Evolutionary conservation across 2,797 vertebrate genomes (phyloP), one percentile per base, ranked within the genome.

Genomic region (Gymnodraco acuticeps): DNA sequence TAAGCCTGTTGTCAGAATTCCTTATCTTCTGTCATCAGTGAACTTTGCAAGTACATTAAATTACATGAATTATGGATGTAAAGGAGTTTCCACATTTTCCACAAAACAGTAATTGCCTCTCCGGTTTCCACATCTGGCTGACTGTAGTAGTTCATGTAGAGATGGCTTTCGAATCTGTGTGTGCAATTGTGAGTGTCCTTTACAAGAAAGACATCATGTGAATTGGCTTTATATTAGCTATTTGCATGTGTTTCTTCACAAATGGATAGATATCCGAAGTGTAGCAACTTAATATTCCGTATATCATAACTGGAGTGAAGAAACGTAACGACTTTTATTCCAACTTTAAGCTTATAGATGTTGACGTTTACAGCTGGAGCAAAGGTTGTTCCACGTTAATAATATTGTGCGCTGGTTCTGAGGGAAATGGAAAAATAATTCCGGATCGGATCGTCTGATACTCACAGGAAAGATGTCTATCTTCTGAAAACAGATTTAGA

Each of bases 281-380:
- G 4, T 27, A 27, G 27, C 27, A 27, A 27, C 27, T 27, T 58
- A 10, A 59, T 61, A 3, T 9, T 45, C 10, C 53, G 60, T 42
- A 70, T 52, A 56, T 75, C 15, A 73, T 54, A 23, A 43, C 38
- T 31, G 33, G 66, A 27, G n/a, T 3, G 17, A 17, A 43, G 33
- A 19, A 73, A 31, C 33, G 0, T 9, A 9, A 38, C 6, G 1
- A 10, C 3, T 38, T 64, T 41, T 46, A 27, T 20, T 64, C 23
- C 19, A 45, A 50, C 17, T 45, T 11, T 50, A 17, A 46, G 10
- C 50, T 42, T 33, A 23, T 64, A 43, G 33, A 68, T 52, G 56
- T 64, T 80, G 81, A 80, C 64, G 70, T 84, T 79, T 61, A 15
- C 61, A 61, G 61, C 27, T 0, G 20, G 50, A 20, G 12, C 58